Percentiles rank a stretch among this genome's conserved stretches.
These are phyloP conservation scores for Muscidifurax raptorellus DNA, from an alignment of 1,140 invertebrate genomes.

Conservation along the genomic window DNA sequence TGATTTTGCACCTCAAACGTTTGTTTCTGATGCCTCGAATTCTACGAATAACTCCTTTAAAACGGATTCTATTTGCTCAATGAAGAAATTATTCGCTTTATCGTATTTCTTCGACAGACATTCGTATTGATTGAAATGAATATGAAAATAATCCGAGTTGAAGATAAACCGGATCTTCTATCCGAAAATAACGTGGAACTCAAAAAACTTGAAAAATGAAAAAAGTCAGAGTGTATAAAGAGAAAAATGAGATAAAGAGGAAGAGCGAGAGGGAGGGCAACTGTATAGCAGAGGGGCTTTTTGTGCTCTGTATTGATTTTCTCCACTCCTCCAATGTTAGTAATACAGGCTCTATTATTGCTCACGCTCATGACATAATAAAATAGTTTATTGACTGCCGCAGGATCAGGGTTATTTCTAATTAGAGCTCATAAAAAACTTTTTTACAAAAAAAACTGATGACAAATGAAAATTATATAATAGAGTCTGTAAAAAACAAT, in stretches of 20 bases:
- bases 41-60: neutral
- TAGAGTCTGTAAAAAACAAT: too few relatives aligned
- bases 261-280: neutral
- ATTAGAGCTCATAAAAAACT: slow-evolving; percentile 3
- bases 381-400: slow-evolving; percentile 42
- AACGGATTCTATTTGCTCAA: neutral
- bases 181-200: neutral
- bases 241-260: slow-evolving; percentile 6
- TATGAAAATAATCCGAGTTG: too few relatives aligned
- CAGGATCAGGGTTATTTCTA: neutral
- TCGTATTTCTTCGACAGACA: neutral
- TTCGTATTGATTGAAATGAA: neutral
- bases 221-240: neutral
- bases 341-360: slow-evolving; percentile 39
- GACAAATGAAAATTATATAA: too few relatives aligned
- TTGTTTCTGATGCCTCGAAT: too few relatives aligned
- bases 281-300: neutral
- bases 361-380: slow-evolving; percentile 17
- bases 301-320: slow-evolving; percentile 46
- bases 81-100: neutral
- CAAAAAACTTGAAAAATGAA: neutral
- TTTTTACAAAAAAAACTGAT: too few relatives aligned
- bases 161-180: neutral
- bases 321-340: slow-evolving; percentile 14
- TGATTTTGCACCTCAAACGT: too few relatives aligned